These are phyloP conservation scores for Bilobella aurantiaca DNA, from an alignment of 1,140 invertebrate genomes.

Conservation along the genomic window DNA sequence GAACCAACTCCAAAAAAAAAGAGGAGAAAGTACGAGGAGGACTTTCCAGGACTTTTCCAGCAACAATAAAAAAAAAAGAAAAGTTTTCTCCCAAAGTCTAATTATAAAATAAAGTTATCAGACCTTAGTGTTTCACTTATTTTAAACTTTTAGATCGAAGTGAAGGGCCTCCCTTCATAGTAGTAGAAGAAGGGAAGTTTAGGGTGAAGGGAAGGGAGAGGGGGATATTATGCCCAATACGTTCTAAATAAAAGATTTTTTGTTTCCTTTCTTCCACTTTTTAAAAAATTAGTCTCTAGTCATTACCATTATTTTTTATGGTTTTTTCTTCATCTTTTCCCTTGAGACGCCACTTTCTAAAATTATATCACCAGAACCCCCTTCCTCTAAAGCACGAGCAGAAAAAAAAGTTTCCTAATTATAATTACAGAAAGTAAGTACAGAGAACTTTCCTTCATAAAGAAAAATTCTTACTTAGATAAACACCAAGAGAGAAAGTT, in stretches of 20 bases:
- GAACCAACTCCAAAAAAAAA: not conserved
- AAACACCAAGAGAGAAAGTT: not conserved
- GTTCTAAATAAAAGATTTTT: conserved; percentile 5
- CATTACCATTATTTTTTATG: conserved; percentile 4
- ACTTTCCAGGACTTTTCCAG: too few species aligned
- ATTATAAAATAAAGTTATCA: conserved; percentile 11
- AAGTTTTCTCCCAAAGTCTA: conserved; percentile 14
- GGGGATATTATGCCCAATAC: not conserved
- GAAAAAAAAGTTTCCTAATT: conserved; percentile 5
- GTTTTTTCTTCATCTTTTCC: not conserved
- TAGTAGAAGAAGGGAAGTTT: too few species aligned
- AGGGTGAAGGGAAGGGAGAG: not conserved
- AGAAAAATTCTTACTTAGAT: not conserved
- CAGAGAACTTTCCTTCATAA: not conserved
- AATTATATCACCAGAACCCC: conserved; percentile 4
- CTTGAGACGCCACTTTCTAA: not conserved
- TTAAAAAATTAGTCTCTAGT: not conserved
- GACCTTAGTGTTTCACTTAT: not conserved
- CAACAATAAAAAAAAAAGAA: conserved; percentile 7
- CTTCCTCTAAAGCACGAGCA: not conserved
- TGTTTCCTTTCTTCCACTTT: not conserved
- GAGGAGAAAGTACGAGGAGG: not conserved
- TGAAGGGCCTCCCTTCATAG: not conserved
- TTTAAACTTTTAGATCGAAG: not conserved
- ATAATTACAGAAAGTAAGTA: not conserved